phyloP scores from a whole-genome alignment of 1,140 invertebrate genomes.

The Drosophila arawakana region DNA sequence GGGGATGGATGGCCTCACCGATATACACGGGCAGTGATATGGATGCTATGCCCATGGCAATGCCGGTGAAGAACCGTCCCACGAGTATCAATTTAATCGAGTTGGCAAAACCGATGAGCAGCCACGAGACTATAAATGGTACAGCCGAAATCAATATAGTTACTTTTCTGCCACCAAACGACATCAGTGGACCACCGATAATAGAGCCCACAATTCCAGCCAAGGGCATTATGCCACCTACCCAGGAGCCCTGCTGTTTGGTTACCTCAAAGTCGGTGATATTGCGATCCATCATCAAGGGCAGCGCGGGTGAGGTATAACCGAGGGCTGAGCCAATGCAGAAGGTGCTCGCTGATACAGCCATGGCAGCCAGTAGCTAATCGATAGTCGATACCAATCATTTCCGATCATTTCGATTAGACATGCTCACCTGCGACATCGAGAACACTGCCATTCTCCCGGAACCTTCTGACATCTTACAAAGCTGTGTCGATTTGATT shows the following conservation, averaged over 20 bases:
- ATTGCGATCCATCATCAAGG: constrained; percentile 3
- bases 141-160: neutral
- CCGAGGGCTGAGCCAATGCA: neutral
- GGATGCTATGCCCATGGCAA: neutral
- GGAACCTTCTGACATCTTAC: constrained; percentile 3
- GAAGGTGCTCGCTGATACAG: neutral
- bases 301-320: constrained; percentile 13
- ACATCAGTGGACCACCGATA: neutral
- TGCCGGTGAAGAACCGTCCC: constrained; percentile 2
- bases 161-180: neutral
- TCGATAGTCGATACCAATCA: neutral
- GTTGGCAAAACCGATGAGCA: neutral
- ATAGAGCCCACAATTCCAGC: neutral
- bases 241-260: constrained; percentile 11
- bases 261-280: neutral
- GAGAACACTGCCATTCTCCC: neutral
- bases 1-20: constrained; percentile 8
- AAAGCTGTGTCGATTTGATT: neutral
- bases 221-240: constrained; percentile 21
- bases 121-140: neutral
- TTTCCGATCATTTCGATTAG: neutral
- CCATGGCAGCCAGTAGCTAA: neutral
- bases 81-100: neutral
- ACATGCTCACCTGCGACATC: constrained; percentile 3
- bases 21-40: neutral